Evolutionary conservation across 30 jellyfish, hydroid and myxozoan species (phyloP), one percentile per base, ranked within the genome.

Genomic region (Hydractinia echinata): DNA sequence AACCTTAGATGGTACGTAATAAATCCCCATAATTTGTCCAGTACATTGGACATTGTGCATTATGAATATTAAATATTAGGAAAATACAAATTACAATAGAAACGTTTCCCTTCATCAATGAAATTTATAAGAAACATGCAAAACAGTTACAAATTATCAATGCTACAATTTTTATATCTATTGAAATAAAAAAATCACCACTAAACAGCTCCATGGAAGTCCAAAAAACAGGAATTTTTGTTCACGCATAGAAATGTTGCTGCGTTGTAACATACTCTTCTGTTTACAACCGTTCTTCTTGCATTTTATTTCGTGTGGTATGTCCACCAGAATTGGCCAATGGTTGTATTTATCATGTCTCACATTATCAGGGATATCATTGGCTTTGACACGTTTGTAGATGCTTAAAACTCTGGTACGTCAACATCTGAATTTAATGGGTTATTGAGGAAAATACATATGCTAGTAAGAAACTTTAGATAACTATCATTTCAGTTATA

Each of bases 401-500:
- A 30, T 30, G 2, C 44, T 30, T 30, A 30, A 30, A 66, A 66
- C 4, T 79, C 86, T 79, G 85, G 30, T 62, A 55, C 54, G 56
- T 19, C 81, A 72, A 30, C 52, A 72, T 61, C 56, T 21, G 52
- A 61, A 72, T 73, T 72, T 72, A 30, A 30, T 30, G 44, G 44
- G 72, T 72, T 72, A 14, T 19, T 72, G 4, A 76, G 84, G 16
- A 11, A 76, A 48, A 30, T 16, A 48, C 79, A 76, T 16, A 76
- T 60, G 8, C 49, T 52, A 76, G 74, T 54, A 18, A 76, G 84
- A 30, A 82, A 72, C 16, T 82, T 60, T 7, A 64, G 50, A 53
- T 30, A 60, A 66, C 80, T 11, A 51, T 74, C 83, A 72, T 74
- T 66, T 19, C 88, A 53, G 61, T 76, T 76, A 76, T 55, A 76